These are phyloP conservation scores for Andrena flavipes DNA, from an alignment of 2,888 invertebrate genomes.

Conservation along the genomic window DNA sequence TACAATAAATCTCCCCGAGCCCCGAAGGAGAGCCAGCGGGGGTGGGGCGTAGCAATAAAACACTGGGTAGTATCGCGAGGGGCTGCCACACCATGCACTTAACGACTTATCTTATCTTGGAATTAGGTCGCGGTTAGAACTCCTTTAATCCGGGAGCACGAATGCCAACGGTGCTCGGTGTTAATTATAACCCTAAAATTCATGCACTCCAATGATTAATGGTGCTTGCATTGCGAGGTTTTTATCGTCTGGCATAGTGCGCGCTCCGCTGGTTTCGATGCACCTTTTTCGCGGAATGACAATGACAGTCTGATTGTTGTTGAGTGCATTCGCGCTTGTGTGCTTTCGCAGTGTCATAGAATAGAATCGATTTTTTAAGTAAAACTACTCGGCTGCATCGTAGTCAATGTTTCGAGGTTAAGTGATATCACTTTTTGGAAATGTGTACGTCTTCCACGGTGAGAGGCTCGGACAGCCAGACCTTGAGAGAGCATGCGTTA, in stretches of 20 bases:
- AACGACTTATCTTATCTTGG: slow-evolving; percentile 83
- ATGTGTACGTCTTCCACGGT: neutral
- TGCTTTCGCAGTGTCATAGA: too few species aligned
- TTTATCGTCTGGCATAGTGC: neutral
- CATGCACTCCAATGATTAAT: slow-evolving; percentile 1
- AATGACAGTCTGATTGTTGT: neutral
- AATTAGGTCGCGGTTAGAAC: slow-evolving; percentile 78
- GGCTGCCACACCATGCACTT: slow-evolving; percentile 79
- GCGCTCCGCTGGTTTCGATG: neutral
- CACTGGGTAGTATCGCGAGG: slow-evolving; percentile 78
- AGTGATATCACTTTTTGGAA: slow-evolving; percentile 8
- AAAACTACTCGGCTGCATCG: neutral
- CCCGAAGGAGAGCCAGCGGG: slow-evolving; percentile 67
- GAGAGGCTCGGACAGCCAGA: slow-evolving; percentile 13
- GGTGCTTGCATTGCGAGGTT: neutral
- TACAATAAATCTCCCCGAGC: slow-evolving; percentile 79
- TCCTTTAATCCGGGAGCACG: slow-evolving; percentile 62
- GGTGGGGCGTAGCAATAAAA: slow-evolving; percentile 78
- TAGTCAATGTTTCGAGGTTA: neutral
- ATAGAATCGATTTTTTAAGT: neutral
- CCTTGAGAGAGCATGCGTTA: slow-evolving; percentile 52
- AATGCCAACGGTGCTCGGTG: slow-evolving; percentile 39
- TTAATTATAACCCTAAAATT: slow-evolving; percentile 40
- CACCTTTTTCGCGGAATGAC: neutral
- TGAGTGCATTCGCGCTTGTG: too few species aligned